phyloP scores from a whole-genome alignment of 2,888 invertebrate species.

The Stramonita haemastoma region DNA sequence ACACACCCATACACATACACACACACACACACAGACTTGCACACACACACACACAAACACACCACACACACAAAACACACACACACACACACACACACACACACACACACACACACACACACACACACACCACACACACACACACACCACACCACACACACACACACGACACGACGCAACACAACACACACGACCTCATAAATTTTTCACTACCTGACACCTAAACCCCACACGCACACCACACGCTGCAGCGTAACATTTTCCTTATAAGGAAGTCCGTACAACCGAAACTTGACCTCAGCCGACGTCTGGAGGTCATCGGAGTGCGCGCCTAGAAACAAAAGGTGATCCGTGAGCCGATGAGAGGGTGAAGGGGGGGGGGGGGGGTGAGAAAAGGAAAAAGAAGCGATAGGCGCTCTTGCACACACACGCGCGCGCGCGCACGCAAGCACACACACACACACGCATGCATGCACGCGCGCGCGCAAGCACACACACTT shows the following conservation, averaged over 20 bases:
- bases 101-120: background rate
- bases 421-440: too few species aligned
- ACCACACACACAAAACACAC: background rate
- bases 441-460: too few species aligned
- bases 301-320: background rate
- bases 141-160: too few species aligned
- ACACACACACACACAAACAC: too few species aligned
- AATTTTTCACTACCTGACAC: too few species aligned
- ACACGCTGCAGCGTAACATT: background rate
- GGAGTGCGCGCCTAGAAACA: too few species aligned
- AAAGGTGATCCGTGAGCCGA: background rate
- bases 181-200: too few species aligned
- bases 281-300: conserved; percentile 13
- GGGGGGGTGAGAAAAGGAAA: background rate
- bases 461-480: background rate
- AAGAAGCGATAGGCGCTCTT: background rate
- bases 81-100: background rate
- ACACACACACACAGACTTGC: too few species aligned
- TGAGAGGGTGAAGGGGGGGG: too few species aligned
- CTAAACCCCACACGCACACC: background rate
- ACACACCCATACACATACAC: too few species aligned
- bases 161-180: background rate
- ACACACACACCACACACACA: background rate
- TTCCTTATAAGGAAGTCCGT: background rate
- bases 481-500: conserved; percentile 5